Evolutionary conservation across 1,140 invertebrate genomes (phyloP).

Genomic region (Anoplolepis gracilipes): DNA sequence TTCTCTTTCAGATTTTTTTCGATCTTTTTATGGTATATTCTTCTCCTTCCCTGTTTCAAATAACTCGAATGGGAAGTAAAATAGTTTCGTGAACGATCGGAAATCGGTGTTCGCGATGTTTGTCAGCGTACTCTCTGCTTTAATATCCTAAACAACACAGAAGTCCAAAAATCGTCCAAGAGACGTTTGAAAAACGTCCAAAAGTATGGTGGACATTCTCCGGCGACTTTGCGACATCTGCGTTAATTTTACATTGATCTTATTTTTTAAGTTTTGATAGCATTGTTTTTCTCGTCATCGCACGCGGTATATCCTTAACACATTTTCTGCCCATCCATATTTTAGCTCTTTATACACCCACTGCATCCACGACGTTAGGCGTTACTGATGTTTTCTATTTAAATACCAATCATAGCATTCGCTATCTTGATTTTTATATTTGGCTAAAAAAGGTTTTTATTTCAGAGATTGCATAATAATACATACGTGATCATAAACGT

Average conservation of each 20-base stretch:
- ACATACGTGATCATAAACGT: not conserved
- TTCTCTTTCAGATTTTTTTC: not conserved
- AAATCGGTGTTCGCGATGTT: not conserved
- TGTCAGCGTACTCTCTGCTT: not conserved
- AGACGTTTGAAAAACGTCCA: not conserved
- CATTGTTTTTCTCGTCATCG: slow-evolving; percentile 3
- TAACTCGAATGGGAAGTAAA: not conserved
- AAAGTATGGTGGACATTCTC: not conserved
- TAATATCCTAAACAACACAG: not conserved
- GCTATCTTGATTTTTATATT: slow-evolving; percentile 4
- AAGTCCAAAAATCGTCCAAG: not conserved
- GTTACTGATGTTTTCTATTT: not conserved
- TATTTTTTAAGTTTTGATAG: not conserved
- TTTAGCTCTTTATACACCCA: not conserved
- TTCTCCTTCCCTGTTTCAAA: not conserved
- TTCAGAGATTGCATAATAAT: not conserved
- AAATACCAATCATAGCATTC: not conserved
- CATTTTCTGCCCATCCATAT: not conserved
- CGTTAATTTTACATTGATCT: not conserved
- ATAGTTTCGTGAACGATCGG: not conserved
- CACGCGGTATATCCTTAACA: not conserved
- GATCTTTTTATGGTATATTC: not conserved
- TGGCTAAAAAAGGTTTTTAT: not conserved
- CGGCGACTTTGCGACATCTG: not conserved
- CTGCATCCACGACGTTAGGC: no score